Base-by-base conservation (phyloP, 2,113 vertebrate species). In the Emydocephalus ijimae region DNA sequence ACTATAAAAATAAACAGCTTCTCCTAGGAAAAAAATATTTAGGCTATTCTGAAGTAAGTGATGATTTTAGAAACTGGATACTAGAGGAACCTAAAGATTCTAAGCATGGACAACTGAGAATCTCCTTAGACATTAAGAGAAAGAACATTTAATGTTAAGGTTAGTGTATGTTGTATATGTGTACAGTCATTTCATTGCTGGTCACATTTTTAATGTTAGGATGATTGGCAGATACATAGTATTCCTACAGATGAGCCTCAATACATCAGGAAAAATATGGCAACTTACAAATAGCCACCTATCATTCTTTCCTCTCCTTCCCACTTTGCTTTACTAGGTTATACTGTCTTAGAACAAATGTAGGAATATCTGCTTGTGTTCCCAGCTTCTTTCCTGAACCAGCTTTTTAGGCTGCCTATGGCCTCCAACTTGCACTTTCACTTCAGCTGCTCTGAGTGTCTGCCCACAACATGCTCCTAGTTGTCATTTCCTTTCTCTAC, bases 401-500 rank as follows among this genome's bases (percentile, higher is more conserved):
- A 74, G 21, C 6, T 55, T 45, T 12, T 39, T 48, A 20, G 59
- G 21, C 24, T 12, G 9, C 92, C 74, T 90, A 21, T 81, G 18
- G 34, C 43, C n/a, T 18, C 23, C 61, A 34, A 85, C 45, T 86
- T 86, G 56, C 48, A 45, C 87, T 91, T 93, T 93, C 90, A 89
- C 88, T 90, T 93, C 48, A 39, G 56, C 45, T 52, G 89, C 86
- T 89, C 86, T 54, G 89, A 87, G 86, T 55, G 56, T 45, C 48
- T 64, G 74, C 26, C 61, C 87, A 50, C 87, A 91, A 55, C 43
- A 50, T 69, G 90, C 20, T 55, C 56, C 26, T 48, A 39, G 61
- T 81, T 91, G 55, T 89, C 90, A 89, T 89, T 91, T 89, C 90
- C 93, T 86, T 20, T 89, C 55, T 48, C 69, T 64, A 87, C 26